phyloP scores from a whole-genome alignment of 2,797 vertebrate genomes.

The Tapirus indicus region DNA sequence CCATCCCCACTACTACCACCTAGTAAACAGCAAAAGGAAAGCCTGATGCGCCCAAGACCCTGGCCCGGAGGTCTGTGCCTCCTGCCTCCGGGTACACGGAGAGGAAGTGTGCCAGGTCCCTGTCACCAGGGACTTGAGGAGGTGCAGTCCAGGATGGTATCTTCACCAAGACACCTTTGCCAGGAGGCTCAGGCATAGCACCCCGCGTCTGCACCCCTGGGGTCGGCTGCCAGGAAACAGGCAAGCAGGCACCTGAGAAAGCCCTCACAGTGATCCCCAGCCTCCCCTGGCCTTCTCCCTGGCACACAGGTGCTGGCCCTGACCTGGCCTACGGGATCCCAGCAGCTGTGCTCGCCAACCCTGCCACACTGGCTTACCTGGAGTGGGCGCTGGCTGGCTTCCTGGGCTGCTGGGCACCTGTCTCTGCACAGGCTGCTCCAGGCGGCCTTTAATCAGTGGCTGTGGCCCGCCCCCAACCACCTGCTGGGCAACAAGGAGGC shows the following conservation, averaged over 20 bases:
- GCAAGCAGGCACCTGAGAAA: background rate
- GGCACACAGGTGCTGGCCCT: background rate
- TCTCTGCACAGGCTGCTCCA: constrained; percentile 61
- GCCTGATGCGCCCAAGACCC: background rate
- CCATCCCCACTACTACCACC: background rate
- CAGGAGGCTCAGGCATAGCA: background rate
- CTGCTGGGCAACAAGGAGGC: constrained; percentile 67
- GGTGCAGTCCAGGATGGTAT: background rate
- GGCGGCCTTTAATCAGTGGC: constrained; percentile 71
- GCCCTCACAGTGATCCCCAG: background rate
- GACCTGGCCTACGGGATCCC: background rate
- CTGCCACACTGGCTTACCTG: constrained; percentile 52
- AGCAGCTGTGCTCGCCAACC: background rate
- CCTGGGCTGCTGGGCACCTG: constrained; percentile 70
- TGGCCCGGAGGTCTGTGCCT: background rate
- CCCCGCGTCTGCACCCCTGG: background rate
- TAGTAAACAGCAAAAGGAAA: background rate
- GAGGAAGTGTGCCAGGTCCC: background rate
- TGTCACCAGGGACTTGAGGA: background rate
- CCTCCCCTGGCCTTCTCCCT: background rate
- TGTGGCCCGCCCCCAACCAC: constrained; percentile 52
- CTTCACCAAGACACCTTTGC: background rate
- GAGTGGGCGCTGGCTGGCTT: background rate
- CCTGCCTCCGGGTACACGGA: background rate
- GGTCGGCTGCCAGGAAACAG: background rate